Percentiles rank a stretch among this genome's conserved stretches.
These are phyloP conservation scores for Synanthedon tipuliformis DNA, from an alignment of 2,888 invertebrate species.

Conservation along the genomic window DNA sequence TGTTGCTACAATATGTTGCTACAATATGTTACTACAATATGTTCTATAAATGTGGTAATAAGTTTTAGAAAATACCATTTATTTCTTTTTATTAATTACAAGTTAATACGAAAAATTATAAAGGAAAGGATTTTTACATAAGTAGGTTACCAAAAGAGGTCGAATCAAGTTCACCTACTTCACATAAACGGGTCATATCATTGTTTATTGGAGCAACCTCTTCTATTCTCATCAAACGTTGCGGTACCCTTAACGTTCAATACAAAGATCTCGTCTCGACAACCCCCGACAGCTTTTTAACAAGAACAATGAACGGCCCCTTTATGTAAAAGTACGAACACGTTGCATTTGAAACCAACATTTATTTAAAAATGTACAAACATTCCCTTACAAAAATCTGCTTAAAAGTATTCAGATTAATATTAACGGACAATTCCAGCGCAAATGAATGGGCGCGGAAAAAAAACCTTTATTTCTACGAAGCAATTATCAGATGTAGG, in stretches of 20 bases:
- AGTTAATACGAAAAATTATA: conserved; percentile 21
- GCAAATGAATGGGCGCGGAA: too few species aligned
- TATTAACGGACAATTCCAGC: too few species aligned
- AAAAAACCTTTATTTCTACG: too few species aligned
- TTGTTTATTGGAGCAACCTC: conserved; percentile 25
- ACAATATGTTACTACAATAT: too few species aligned
- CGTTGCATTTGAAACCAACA: background rate
- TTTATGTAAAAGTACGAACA: conserved; percentile 2
- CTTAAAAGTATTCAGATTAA: too few species aligned
- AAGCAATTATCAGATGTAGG: too few species aligned
- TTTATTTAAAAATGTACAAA: too few species aligned
- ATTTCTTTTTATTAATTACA: conserved; percentile 29
- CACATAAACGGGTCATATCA: conserved; percentile 15
- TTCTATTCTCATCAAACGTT: background rate
- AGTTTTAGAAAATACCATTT: background rate
- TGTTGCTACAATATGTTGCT: too few species aligned
- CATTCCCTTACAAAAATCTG: too few species aligned
- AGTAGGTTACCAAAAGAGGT: background rate
- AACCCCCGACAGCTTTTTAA: background rate
- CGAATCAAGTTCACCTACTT: conserved; percentile 32
- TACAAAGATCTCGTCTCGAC: background rate
- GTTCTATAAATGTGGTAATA: too few species aligned
- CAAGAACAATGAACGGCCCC: background rate
- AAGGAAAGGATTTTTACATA: background rate
- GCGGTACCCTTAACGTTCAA: too few species aligned